Conservation (phyloP, 2,113 vertebrate species). For the Sinocyclocheilus grahami region DNA sequence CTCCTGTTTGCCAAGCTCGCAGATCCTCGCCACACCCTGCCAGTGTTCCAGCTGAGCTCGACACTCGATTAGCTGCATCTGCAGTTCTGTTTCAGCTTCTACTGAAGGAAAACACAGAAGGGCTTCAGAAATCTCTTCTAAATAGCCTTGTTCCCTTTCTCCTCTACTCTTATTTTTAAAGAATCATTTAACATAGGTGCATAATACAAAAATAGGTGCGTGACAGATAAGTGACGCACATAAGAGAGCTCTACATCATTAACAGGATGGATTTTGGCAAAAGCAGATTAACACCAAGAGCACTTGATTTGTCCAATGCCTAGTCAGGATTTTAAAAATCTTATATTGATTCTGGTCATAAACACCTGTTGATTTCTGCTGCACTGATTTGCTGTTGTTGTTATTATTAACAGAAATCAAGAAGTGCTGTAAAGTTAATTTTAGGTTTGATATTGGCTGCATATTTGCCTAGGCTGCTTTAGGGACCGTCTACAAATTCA, state of each 20-base stretch:
- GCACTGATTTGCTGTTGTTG: not conserved
- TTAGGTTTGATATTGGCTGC: too few species aligned
- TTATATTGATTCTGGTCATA: not conserved
- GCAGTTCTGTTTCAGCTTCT: slow-evolving; percentile 63
- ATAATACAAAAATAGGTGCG: not conserved
- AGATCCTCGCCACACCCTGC: slow-evolving; percentile 81
- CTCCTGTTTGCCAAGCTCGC: slow-evolving; percentile 88
- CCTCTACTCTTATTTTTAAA: not conserved
- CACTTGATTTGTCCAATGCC: not conserved
- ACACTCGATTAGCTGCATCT: slow-evolving; percentile 70
- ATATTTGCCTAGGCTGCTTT: too few species aligned
- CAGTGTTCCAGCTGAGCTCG: slow-evolving; percentile 76
- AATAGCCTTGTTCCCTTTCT: not conserved
- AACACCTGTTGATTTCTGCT: not conserved
- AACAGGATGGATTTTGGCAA: not conserved
- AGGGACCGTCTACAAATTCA: too few species aligned
- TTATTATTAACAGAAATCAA: not conserved
- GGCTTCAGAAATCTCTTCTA: not conserved
- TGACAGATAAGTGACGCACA: not conserved
- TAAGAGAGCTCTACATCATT: not conserved
- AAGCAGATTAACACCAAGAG: not conserved
- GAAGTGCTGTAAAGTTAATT: too few species aligned
- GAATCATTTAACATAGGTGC: not conserved
- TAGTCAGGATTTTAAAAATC: not conserved
- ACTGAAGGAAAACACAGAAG: slow-evolving; percentile 8